A percentile compares a stretch with the other conserved stretches of the same genome.
These are phyloP conservation scores for Balearica regulorum DNA, from an alignment of 2,797 vertebrate genomes.

Conservation along the genomic window DNA sequence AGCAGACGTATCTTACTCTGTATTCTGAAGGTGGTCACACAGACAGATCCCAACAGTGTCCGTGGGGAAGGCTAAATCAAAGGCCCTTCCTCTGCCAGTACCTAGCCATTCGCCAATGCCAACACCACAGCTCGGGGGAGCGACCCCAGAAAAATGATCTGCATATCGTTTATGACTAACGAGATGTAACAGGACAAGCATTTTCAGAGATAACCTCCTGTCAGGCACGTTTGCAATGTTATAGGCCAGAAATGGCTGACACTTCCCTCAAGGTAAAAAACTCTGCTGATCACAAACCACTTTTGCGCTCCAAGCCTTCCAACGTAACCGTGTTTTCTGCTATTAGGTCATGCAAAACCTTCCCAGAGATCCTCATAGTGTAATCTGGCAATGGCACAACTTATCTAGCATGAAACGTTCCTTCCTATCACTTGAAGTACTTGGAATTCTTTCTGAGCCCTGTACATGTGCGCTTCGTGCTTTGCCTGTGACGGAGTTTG, in stretches of 20 bases:
- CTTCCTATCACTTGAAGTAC: not conserved
- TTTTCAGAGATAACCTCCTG: not conserved
- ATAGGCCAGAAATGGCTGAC: not conserved
- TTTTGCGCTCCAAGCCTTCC: not conserved
- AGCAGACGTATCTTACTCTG: not conserved
- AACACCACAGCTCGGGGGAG: not conserved
- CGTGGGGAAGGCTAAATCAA: not conserved
- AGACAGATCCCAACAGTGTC: not conserved
- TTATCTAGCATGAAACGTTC: not conserved
- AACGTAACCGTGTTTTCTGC: not conserved
- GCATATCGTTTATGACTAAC: not conserved
- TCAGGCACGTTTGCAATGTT: not conserved
- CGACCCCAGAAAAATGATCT: not conserved
- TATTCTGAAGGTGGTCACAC: not conserved
- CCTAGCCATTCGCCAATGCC: not conserved
- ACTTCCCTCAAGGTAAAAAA: not conserved
- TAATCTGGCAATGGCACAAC: not conserved
- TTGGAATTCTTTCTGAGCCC: not conserved
- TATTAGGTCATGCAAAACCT: not conserved
- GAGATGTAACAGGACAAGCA: not conserved
- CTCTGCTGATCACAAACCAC: not conserved
- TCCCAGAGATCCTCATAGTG: not conserved
- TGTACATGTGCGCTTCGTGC: not conserved
- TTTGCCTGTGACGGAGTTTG: not conserved
- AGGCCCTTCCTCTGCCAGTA: not conserved